Base-by-base conservation (phyloP, 2,888 invertebrate genomes). In the Cantharis rufa region DNA sequence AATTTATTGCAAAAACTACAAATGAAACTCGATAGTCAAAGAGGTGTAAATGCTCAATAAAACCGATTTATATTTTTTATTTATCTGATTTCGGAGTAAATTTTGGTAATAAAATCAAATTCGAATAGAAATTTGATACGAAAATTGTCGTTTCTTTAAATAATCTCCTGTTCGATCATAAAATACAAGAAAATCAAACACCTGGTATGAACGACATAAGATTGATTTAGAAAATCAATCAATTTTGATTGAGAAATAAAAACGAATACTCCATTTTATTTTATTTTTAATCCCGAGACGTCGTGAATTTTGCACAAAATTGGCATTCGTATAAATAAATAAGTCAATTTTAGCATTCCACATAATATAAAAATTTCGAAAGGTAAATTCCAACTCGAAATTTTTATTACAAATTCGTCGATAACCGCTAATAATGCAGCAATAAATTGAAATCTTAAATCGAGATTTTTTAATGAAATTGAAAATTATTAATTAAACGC, bases 1-100 rank as follows among this genome's bases (percentile, higher is more conserved):
- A 66, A 66, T 66, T 18, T 66, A 66, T 66, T 66, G 64, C 64
- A 66, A 66, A 66, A 66, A 66, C 16, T n/a, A n/a, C 48, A 48
- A 48, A 48, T 48, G 48, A 48, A 48, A 48, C 3, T 48, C 48
- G 48, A 48, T 48, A 48, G 48, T 48, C 48, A 48, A 48, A n/a
- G 48, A 48, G 48, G 48, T 48, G 48, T 48, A 48, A 48, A 48
- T 48, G 48, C 48, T 48, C 48, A 48, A 48, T 48, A 48, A 48
- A 48, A 48, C 48, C 48, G 48, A 48, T 48, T 48, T 48, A 48
- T 48, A 48, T 48, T 48, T 48, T 48, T 48, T 48, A 48, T 48
- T 48, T 48, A 48, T 48, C 48, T 48, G 48, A 48, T 48, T 48
- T n/a, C n/a, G 48, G n/a, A 48, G 48, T 48, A n/a, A 48, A 48